phyloP scores from a whole-genome alignment of 2,113 vertebrate species.

The Xiphias gladius region DNA sequence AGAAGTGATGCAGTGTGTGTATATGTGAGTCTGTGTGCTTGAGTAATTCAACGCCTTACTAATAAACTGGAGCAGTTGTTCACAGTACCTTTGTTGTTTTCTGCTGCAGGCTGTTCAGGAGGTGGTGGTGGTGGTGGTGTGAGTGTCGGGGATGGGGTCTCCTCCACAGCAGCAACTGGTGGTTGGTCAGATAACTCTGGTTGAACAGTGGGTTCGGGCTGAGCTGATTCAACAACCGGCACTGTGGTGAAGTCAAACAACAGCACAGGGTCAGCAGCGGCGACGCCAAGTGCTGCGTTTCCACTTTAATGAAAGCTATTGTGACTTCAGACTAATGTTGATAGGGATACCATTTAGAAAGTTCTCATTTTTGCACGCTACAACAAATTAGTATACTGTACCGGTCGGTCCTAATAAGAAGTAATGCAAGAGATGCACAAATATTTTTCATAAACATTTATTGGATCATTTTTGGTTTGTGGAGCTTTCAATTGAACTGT shows the following conservation, averaged over 20 bases:
- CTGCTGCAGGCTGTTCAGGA: constrained; percentile 30
- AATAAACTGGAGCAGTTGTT: not conserved
- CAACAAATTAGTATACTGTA: not conserved
- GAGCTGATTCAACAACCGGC: constrained; percentile 28
- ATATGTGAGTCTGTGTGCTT: not conserved
- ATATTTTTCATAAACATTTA: not conserved
- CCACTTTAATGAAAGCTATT: not conserved
- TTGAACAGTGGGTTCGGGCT: not conserved
- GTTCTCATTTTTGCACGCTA: not conserved
- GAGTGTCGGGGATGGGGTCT: not conserved
- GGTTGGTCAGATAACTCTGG: constrained; percentile 9
- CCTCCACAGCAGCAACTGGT: constrained; percentile 22
- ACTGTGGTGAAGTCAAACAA: constrained; percentile 26
- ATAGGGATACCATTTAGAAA: not conserved
- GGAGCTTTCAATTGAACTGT: not conserved
- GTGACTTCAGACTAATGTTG: not conserved
- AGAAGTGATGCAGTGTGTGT: not conserved
- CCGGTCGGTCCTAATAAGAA: not conserved
- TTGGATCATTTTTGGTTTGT: not conserved
- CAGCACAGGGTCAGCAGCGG: not conserved
- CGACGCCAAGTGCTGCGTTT: not conserved
- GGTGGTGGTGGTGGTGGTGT: constrained; percentile 3
- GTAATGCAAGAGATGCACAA: not conserved
- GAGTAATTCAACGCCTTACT: not conserved
- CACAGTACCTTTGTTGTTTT: constrained; percentile 50